phyloP scores from a whole-genome alignment of 2,113 vertebrate species.

The Climacteris rufus region DNA sequence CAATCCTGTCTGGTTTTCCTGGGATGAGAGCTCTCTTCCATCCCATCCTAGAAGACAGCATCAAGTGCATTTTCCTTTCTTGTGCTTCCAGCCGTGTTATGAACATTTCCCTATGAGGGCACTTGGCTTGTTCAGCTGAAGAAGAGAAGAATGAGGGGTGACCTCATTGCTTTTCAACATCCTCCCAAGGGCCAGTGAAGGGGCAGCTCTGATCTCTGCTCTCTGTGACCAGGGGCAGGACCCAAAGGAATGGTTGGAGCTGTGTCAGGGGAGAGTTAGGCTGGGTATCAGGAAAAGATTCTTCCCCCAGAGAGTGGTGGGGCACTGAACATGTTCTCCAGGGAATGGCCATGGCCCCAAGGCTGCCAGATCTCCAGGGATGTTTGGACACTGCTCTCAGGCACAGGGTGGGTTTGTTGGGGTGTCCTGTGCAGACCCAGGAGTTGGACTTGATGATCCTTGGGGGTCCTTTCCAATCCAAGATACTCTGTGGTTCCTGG shows the following conservation, averaged over 20 bases:
- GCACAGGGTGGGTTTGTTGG: background rate
- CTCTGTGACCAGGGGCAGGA: background rate
- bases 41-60: background rate
- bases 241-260: background rate
- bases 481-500: background rate
- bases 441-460: background rate
- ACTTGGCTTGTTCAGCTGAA: background rate
- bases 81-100: background rate
- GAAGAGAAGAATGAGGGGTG: background rate
- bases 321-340: background rate
- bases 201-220: background rate
- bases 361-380: background rate
- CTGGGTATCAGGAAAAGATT: background rate
- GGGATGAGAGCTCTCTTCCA: background rate
- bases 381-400: background rate
- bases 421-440: background rate
- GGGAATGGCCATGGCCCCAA: background rate
- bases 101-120: background rate
- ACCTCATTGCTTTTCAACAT: background rate
- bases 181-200: background rate
- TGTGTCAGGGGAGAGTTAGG: background rate
- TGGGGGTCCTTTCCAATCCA: background rate
- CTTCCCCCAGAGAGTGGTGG: fast-evolving
- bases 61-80: background rate
- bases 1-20: background rate